phyloP scores from a whole-genome alignment of 53 echinoderm and acorn worm species.

The Holothuria scabra region DNA sequence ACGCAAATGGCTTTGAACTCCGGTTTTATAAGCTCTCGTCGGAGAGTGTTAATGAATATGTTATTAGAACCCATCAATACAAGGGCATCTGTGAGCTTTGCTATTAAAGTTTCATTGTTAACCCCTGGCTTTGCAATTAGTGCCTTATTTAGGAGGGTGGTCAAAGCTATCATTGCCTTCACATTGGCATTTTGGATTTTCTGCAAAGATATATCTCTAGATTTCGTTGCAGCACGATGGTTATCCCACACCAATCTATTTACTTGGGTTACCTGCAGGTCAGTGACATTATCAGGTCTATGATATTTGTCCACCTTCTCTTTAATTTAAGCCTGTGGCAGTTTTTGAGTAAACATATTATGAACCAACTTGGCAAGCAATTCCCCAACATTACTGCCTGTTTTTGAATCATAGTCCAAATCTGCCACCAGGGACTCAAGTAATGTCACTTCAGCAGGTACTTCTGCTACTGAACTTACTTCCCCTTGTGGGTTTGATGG shows the following conservation, averaged over 20 bases:
- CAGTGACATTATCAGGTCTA: neutral
- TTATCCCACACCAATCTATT: neutral
- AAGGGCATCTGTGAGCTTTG: conserved; percentile 40
- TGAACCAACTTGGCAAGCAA: neutral
- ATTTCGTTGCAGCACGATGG: conserved; percentile 9
- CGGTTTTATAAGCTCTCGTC: conserved; percentile 16
- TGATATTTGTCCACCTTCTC: conserved; percentile 9
- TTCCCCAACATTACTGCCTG: neutral
- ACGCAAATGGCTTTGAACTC: conserved; percentile 19
- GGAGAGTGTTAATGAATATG: neutral
- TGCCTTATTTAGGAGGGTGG: conserved; percentile 34
- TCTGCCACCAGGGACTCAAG: neutral
- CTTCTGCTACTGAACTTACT: neutral
- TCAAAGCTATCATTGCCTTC: conserved; percentile 39
- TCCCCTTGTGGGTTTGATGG: neutral
- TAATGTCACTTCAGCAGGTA: conserved; percentile 1
- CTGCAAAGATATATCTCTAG: conserved; percentile 26
- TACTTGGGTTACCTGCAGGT: conserved; percentile 16
- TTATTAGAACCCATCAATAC: conserved; percentile 17
- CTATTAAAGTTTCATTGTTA: conserved; percentile 12
- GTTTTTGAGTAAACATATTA: neutral
- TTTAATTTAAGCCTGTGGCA: conserved; percentile 1
- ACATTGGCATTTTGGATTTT: conserved; percentile 24
- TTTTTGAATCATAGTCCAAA: conserved; percentile 18
- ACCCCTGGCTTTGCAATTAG: neutral